Conservation (phyloP, 1,140 invertebrate species). For the Drosophila kurseongensis region DNA sequence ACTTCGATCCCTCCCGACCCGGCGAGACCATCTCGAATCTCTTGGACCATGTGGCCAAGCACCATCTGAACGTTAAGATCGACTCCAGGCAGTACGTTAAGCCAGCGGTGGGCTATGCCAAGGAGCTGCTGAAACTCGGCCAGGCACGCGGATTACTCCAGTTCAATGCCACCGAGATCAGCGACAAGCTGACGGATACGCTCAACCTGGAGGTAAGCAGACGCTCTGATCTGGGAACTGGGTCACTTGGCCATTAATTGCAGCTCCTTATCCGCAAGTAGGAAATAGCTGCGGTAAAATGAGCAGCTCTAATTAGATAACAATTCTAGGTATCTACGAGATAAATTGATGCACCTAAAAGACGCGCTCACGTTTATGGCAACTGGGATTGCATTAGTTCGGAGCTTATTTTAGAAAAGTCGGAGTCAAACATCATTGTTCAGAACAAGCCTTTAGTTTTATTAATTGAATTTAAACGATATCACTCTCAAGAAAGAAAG, state of each 20-base stretch:
- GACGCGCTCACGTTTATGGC: no score
- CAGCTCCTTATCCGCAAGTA: slow-evolving; percentile 9
- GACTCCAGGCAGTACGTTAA: slow-evolving; percentile 90
- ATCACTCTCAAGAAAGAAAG: no score
- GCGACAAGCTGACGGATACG: slow-evolving; percentile 90
- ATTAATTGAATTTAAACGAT: no score
- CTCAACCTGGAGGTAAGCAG: slow-evolving; percentile 88
- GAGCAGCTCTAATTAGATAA: not conserved
- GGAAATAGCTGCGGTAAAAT: slow-evolving; percentile 8
- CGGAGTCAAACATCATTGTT: no score
- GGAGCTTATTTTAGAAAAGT: no score
- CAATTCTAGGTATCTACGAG: not conserved
- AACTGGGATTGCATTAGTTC: no score
- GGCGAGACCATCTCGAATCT: slow-evolving; percentile 88
- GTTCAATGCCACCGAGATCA: slow-evolving; percentile 87
- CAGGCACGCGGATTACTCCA: slow-evolving; percentile 88
- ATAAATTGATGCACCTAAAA: not conserved
- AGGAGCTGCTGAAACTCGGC: slow-evolving; percentile 89
- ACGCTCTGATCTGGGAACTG: slow-evolving; percentile 34
- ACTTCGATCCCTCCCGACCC: slow-evolving; percentile 89
- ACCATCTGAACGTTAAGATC: slow-evolving; percentile 89
- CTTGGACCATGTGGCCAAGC: slow-evolving; percentile 88
- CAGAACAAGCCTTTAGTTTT: no score
- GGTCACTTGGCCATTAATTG: slow-evolving; percentile 37
- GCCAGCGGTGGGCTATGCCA: slow-evolving; percentile 89